Conservation (phyloP, 2,113 vertebrate genomes). For the Anoplopoma fimbria region DNA sequence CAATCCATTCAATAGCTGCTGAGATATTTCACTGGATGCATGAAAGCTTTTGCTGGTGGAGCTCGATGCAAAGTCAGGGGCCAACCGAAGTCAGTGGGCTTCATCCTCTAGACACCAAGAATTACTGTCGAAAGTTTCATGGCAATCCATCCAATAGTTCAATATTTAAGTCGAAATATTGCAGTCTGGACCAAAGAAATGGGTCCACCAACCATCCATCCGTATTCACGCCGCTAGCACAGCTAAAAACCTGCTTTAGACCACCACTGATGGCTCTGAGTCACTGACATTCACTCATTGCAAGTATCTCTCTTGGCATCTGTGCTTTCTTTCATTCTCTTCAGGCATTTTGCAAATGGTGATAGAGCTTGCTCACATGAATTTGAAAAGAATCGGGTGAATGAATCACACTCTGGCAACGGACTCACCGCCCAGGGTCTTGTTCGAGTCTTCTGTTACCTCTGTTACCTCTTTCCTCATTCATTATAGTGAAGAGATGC, state of each 20-base stretch:
- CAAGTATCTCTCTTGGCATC: background rate
- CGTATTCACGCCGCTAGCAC: background rate
- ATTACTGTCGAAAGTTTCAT: background rate
- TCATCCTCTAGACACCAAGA: background rate
- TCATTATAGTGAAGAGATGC: conserved; percentile 32
- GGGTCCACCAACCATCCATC: background rate
- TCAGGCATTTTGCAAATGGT: background rate
- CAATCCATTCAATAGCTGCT: background rate
- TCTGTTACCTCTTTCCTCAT: conserved; percentile 43
- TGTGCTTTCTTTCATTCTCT: background rate
- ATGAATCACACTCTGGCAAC: conserved; percentile 23
- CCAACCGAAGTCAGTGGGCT: background rate
- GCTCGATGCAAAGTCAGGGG: background rate
- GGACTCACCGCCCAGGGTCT: background rate
- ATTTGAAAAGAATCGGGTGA: conserved; percentile 1
- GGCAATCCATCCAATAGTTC: background rate
- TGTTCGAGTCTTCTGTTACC: conserved; percentile 14
- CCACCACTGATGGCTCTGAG: background rate
- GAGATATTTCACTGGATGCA: too few species aligned
- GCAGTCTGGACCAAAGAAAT: background rate
- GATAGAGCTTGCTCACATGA: background rate
- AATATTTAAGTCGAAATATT: background rate
- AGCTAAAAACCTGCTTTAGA: background rate
- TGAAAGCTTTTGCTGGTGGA: background rate
- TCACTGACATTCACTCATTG: background rate